phyloP scores from a whole-genome alignment of 2,888 invertebrate genomes.

The Deilephila porcellus region DNA sequence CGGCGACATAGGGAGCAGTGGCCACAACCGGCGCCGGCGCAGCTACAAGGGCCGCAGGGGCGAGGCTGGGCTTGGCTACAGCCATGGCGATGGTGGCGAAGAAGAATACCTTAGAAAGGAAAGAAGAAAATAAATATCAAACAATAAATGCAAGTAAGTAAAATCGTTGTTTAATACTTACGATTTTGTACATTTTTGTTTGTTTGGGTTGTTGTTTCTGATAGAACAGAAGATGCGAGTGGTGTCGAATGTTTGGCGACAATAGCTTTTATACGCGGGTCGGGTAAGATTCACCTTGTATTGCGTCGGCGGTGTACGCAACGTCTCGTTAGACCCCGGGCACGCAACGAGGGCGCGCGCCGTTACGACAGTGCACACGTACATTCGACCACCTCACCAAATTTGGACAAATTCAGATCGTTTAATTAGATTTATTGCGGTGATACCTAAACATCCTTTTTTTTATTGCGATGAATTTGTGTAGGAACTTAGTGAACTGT shows the following conservation, averaged over 20 bases:
- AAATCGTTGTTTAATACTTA: slow-evolving; percentile 50
- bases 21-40: slow-evolving; percentile 75
- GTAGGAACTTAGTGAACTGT: too few species aligned
- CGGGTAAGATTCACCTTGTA: slow-evolving; percentile 80
- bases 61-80: slow-evolving; percentile 66
- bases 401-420: slow-evolving; percentile 49
- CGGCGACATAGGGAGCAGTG: slow-evolving; percentile 69
- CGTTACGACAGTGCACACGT: slow-evolving; percentile 65
- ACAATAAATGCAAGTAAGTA: not conserved
- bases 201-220: slow-evolving; percentile 54
- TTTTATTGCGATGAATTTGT: not conserved
- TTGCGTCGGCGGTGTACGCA: slow-evolving; percentile 65
- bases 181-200: slow-evolving; percentile 73
- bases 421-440: slow-evolving; percentile 39
- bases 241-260: slow-evolving; percentile 66
- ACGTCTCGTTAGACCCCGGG: slow-evolving; percentile 67
- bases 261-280: slow-evolving; percentile 78
- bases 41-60: slow-evolving; percentile 61
- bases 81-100: slow-evolving; percentile 67
- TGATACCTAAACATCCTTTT: not conserved
- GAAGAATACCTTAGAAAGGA: slow-evolving; percentile 63
- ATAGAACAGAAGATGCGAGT: slow-evolving; percentile 68
- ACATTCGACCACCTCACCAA: slow-evolving; percentile 50
- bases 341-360: slow-evolving; percentile 74
- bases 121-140: slow-evolving; percentile 20